Evolutionary conservation across 1,140 invertebrate genomes (phyloP).

Genomic region (Heterodera carotae): DNA sequence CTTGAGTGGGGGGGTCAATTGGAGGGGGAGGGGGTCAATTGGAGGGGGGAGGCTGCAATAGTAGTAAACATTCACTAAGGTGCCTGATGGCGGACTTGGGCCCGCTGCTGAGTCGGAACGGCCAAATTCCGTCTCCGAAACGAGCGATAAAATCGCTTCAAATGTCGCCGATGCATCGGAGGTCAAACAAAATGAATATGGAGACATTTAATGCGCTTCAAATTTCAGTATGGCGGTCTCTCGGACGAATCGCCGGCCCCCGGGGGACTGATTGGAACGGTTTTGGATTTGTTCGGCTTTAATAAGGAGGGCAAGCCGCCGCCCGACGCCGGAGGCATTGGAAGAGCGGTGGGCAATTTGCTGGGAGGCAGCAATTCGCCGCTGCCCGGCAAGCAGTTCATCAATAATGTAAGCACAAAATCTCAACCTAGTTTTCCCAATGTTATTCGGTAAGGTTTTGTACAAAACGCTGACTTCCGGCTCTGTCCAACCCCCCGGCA

Average conservation of each 20-base stretch:
- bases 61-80: slow-evolving; percentile 18
- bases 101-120: slow-evolving; percentile 47
- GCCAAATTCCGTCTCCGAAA: slow-evolving; percentile 57
- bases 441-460: slow-evolving; percentile 25
- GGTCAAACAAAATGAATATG: too few relatives aligned
- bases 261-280: slow-evolving; percentile 65
- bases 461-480: slow-evolving; percentile 64
- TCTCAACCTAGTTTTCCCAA: background rate
- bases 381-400: slow-evolving; percentile 58
- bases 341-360: slow-evolving; percentile 55
- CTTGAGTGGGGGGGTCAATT: too few relatives aligned
- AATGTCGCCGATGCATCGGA: slow-evolving; percentile 48
- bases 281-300: slow-evolving; percentile 61
- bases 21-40: too few relatives aligned
- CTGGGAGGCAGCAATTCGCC: slow-evolving; percentile 60
- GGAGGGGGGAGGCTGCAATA: background rate
- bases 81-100: slow-evolving; percentile 63
- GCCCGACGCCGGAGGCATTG: slow-evolving; percentile 52
- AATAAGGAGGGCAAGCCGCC: slow-evolving; percentile 51
- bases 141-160: slow-evolving; percentile 36
- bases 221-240: slow-evolving; percentile 59
- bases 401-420: slow-evolving; percentile 52
- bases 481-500: slow-evolving; percentile 46
- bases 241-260: slow-evolving; percentile 56
- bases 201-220: too few relatives aligned